phyloP scores from a whole-genome alignment of 2,113 vertebrate species.

The Eurypyga helias region DNA sequence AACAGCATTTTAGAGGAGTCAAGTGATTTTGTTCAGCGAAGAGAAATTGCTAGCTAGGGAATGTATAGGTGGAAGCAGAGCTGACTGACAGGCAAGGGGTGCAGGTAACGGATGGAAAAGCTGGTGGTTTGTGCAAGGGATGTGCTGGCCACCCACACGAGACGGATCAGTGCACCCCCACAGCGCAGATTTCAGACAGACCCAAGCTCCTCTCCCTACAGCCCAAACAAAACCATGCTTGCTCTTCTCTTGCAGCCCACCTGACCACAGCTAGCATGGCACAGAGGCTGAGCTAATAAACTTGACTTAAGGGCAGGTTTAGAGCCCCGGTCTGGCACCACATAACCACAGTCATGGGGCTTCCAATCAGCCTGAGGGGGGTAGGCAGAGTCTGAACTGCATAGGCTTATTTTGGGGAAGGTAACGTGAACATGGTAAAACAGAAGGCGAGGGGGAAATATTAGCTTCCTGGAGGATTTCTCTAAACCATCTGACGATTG shows the following conservation, averaged over 20 bases:
- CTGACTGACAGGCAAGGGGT: background rate
- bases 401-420: background rate
- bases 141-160: background rate
- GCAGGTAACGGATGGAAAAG: background rate
- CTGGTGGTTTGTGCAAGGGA: background rate
- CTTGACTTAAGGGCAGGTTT: background rate
- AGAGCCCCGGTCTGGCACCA: background rate
- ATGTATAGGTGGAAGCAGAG: background rate
- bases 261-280: background rate
- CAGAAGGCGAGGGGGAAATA: accelerated
- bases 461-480: background rate
- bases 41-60: background rate
- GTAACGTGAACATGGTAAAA: background rate
- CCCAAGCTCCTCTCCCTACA: background rate
- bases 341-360: background rate
- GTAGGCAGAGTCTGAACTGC: background rate
- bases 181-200: background rate
- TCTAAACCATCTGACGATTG: background rate
- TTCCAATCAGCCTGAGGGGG: background rate
- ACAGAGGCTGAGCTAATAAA: background rate
- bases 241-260: background rate
- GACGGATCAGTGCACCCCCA: background rate
- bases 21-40: background rate
- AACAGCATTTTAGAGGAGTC: background rate
- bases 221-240: background rate